Base-by-base conservation (phyloP, 1,140 invertebrate species). In the Drosophila fuyamai region DNA sequence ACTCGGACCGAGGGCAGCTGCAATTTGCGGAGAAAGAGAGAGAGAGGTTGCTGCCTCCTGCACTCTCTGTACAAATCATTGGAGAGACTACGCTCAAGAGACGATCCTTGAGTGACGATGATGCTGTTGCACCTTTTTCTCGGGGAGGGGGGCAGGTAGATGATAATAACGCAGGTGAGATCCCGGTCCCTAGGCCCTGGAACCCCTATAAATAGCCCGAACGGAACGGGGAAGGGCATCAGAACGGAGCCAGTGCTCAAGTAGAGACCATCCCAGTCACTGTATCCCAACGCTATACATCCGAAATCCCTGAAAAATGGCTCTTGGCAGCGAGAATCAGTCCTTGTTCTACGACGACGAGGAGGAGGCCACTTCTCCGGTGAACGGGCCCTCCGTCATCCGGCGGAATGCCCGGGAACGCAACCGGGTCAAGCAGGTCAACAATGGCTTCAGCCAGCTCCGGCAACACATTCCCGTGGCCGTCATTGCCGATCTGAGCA, bases 351-450 rank as follows among this genome's bases (percentile, higher is more conserved):
- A 48, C 43, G 63, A 73, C 27, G 41, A 68, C 10, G 57, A 70
- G 62, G 46, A 32, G 29, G 41, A 57, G 23, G 38, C 59, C 4
- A 43, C 55, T 14, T 58, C 59, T 0, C 35, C 59, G 44, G 40
- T 47, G 6, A 60, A 61, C 7, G 83, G 77, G n/a, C 70, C 74
- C n/a, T 90, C 97, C 1, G 97, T 98, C 4, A 96, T 97, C 0
- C 93, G 97, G 50, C 94, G 98, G 72, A 99, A 99, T 93, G 98
- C 98, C 27, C 94, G 98, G 0, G 98, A 99, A 93, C 93, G 98
- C 61, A 99, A 99, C 92, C 95, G 98, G 50, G 98, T 99, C 10
- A 98, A 98, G 92, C 96, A 98, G 94, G 97, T 98, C 71, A 99
- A 99, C 94, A 97, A 98, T 81, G 97, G 97, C 59, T 98, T 98